A percentile compares a stretch with the other conserved stretches of the same genome.
Evolutionary conservation across 2,113 vertebrate species (phyloP).

Genomic region (Etheostoma spectabile): DNA sequence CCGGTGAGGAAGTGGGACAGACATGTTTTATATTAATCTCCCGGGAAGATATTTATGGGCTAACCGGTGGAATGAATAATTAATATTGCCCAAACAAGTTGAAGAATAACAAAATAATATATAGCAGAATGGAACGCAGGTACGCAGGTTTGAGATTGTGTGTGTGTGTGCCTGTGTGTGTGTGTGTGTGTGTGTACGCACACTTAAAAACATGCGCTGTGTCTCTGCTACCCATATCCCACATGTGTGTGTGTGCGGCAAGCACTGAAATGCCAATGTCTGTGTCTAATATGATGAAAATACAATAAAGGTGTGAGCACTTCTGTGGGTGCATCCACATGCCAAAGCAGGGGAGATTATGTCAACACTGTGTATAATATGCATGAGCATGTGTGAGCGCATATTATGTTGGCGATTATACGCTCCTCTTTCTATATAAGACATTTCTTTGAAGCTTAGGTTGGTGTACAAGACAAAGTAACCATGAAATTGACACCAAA

Average conservation of each 20-base stretch:
- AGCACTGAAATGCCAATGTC: background rate
- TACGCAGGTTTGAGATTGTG: background rate
- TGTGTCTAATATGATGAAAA: constrained; percentile 26
- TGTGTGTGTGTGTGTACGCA: background rate
- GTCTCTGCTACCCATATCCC: background rate
- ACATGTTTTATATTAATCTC: constrained; percentile 73
- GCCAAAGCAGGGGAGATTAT: constrained; percentile 67
- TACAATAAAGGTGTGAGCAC: constrained; percentile 24
- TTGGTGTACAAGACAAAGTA: constrained; percentile 71
- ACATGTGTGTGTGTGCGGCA: background rate
- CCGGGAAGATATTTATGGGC: constrained; percentile 60
- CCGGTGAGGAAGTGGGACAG: constrained; percentile 42
- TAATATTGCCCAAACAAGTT: constrained; percentile 59
- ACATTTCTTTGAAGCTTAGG: constrained; percentile 78
- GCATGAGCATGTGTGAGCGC: constrained; percentile 65
- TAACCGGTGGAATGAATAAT: constrained; percentile 68
- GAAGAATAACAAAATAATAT: constrained; percentile 63
- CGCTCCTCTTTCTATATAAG: constrained; percentile 61
- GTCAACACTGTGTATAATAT: constrained; percentile 49
- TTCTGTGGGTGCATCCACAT: constrained; percentile 32
- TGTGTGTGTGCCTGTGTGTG: constrained; percentile 4
- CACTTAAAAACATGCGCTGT: background rate
- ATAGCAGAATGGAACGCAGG: constrained; percentile 21
- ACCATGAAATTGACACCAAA: constrained; percentile 73
- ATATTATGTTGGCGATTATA: constrained; percentile 72